These are phyloP conservation scores for Siderastrea siderea DNA, from an alignment of 92 coral and sea anemone species.

Conservation along the genomic window DNA sequence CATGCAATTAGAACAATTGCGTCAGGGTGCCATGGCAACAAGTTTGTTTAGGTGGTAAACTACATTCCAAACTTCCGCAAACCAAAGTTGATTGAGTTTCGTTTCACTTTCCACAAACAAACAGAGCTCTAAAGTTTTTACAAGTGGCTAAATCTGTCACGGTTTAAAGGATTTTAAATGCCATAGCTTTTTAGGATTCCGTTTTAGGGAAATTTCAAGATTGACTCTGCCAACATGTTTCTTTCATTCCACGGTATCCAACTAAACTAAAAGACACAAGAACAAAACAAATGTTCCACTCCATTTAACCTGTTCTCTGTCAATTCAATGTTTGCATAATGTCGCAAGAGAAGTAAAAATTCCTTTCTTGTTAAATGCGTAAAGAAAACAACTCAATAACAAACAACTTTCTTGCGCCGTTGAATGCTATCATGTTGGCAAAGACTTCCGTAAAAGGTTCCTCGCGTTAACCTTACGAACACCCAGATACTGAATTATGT, in stretches of 20 bases:
- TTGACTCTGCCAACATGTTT: neutral
- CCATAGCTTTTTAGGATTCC: neutral
- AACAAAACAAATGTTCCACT: slow-evolving; percentile 68
- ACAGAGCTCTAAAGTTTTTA: slow-evolving; percentile 12
- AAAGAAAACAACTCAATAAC: neutral
- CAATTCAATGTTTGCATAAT: slow-evolving; percentile 9
- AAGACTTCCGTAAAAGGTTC: too few species aligned
- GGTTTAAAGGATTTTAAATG: neutral
- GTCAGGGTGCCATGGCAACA: slow-evolving; percentile 85
- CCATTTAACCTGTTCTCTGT: slow-evolving; percentile 45
- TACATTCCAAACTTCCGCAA: slow-evolving; percentile 56
- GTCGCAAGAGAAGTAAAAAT: slow-evolving; percentile 12
- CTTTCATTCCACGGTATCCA: slow-evolving; percentile 64
- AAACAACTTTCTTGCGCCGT: neutral
- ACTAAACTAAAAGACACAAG: neutral
- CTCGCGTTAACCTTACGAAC: too few species aligned
- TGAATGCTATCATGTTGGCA: neutral
- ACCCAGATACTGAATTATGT: neutral
- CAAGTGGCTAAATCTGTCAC: neutral
- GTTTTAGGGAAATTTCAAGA: neutral
- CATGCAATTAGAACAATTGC: slow-evolving; percentile 65
- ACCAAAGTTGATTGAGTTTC: neutral
- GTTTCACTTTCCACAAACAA: slow-evolving; percentile 40
- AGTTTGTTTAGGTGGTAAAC: slow-evolving; percentile 66
- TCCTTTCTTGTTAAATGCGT: slow-evolving; percentile 25